These are phyloP conservation scores for Muschampia plurimacula DNA, from an alignment of 2,888 invertebrate species.

Conservation along the genomic window DNA sequence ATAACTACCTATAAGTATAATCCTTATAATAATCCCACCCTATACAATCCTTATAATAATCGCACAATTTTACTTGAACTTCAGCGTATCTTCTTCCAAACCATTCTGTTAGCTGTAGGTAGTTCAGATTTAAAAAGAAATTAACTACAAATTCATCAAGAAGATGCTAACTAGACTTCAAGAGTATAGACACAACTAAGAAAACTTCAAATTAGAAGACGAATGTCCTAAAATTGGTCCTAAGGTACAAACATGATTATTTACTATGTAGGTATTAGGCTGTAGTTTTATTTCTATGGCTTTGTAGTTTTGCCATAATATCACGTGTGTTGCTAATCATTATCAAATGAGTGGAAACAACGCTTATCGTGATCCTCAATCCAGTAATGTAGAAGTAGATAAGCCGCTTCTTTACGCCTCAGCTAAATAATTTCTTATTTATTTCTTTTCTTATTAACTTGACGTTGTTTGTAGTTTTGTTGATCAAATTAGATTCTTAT, in stretches of 20 bases:
- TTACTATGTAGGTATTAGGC: background rate
- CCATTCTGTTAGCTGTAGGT: background rate
- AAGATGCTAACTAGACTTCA: background rate
- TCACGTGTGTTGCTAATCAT: conserved; percentile 22
- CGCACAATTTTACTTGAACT: background rate
- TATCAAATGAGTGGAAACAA: conserved; percentile 18
- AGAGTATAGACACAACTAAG: background rate
- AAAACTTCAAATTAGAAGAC: background rate
- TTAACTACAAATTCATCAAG: background rate
- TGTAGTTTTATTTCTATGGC: background rate
- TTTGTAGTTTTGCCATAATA: background rate
- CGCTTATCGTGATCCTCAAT: background rate
- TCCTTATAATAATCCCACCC: too few species aligned
- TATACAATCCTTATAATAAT: too few species aligned
- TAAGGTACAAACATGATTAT: background rate
- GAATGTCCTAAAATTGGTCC: background rate
- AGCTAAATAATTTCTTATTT: background rate
- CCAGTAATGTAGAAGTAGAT: background rate
- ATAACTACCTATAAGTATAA: too few species aligned
- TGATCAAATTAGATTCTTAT: conserved; percentile 10
- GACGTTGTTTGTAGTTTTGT: background rate
- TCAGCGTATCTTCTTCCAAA: background rate
- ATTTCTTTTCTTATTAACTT: background rate
- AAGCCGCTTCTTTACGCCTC: background rate
- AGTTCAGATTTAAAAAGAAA: background rate